phyloP scores from a whole-genome alignment of 1,140 invertebrate genomes.

The Teleogryllus occipitalis region DNA sequence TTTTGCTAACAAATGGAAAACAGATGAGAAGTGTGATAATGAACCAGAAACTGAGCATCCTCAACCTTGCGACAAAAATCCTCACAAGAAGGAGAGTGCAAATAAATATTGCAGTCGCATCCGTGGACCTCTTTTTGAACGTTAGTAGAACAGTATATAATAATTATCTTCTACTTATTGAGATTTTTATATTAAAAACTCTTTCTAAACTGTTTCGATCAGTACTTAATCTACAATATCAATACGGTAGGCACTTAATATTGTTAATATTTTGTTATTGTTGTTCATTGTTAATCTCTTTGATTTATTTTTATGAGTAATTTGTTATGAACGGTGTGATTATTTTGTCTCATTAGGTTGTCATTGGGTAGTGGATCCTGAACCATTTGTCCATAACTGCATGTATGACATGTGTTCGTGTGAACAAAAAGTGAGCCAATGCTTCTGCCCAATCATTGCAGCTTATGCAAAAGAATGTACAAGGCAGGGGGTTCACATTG shows the following conservation, averaged over 20 bases:
- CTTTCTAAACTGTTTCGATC: no score
- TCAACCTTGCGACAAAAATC: slow-evolving; percentile 62
- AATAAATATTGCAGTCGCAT: slow-evolving; percentile 61
- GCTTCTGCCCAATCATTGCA: slow-evolving; percentile 71
- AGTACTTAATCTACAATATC: no score
- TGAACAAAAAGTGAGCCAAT: slow-evolving; percentile 46
- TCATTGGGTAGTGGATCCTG: slow-evolving; percentile 67
- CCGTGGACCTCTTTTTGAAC: slow-evolving; percentile 57
- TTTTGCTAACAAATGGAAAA: slow-evolving; percentile 87
- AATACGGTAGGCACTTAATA: no score
- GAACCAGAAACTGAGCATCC: slow-evolving; percentile 41
- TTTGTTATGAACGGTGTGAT: no score
- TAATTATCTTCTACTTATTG: neutral
- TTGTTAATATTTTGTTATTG: no score
- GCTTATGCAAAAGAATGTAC: slow-evolving; percentile 75
- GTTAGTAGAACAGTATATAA: slow-evolving; percentile 32
- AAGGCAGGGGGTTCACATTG: slow-evolving; percentile 54
- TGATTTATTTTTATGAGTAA: no score
- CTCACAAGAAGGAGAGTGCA: slow-evolving; percentile 56
- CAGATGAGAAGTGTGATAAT: slow-evolving; percentile 57
- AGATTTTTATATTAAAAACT: no score
- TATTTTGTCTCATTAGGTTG: slow-evolving; percentile 46
- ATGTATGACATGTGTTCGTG: slow-evolving; percentile 82
- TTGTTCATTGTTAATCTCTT: no score
- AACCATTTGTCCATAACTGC: slow-evolving; percentile 69